phyloP scores from a whole-genome alignment of 2,888 invertebrate genomes.

The Parnassius apollo region DNA sequence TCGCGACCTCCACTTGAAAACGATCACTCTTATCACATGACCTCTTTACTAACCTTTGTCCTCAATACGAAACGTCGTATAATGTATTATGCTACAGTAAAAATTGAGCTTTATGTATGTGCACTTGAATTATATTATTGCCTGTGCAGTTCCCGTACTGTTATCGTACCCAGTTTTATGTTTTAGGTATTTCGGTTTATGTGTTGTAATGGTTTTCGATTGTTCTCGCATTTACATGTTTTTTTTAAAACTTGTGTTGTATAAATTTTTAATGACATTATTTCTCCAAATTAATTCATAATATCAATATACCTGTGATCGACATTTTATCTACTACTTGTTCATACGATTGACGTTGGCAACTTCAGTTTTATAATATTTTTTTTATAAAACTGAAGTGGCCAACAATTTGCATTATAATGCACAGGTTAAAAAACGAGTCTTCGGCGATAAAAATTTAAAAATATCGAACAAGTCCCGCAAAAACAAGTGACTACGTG shows the following conservation, averaged over 20 bases:
- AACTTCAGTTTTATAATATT: too few relatives aligned
- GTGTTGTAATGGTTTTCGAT: slow-evolving; percentile 50
- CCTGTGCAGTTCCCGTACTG: slow-evolving; percentile 36
- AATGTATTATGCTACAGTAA: slow-evolving; percentile 12
- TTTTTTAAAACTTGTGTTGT: slow-evolving; percentile 7
- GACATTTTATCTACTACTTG: too few relatives aligned
- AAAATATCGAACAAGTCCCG: too few relatives aligned
- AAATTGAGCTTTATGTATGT: slow-evolving; percentile 39
- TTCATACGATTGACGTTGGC: too few relatives aligned
- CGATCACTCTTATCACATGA: slow-evolving; percentile 67
- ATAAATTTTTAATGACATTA: too few relatives aligned
- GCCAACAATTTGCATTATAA: too few relatives aligned
- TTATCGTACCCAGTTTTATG: slow-evolving; percentile 59
- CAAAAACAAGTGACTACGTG: too few relatives aligned
- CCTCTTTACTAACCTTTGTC: slow-evolving; percentile 63
- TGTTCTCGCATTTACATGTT: slow-evolving; percentile 35
- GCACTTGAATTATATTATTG: slow-evolving; percentile 37
- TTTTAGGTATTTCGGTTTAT: slow-evolving; percentile 59
- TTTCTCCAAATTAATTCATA: too few relatives aligned
- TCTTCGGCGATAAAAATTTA: too few relatives aligned
- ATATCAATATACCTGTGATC: too few relatives aligned
- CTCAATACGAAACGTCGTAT: slow-evolving; percentile 43
- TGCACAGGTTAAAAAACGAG: too few relatives aligned
- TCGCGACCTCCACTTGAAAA: slow-evolving; percentile 59
- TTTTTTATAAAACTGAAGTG: too few relatives aligned